Base-by-base conservation (phyloP, 2,113 vertebrate species). In the Hepsetus odoe region DNA sequence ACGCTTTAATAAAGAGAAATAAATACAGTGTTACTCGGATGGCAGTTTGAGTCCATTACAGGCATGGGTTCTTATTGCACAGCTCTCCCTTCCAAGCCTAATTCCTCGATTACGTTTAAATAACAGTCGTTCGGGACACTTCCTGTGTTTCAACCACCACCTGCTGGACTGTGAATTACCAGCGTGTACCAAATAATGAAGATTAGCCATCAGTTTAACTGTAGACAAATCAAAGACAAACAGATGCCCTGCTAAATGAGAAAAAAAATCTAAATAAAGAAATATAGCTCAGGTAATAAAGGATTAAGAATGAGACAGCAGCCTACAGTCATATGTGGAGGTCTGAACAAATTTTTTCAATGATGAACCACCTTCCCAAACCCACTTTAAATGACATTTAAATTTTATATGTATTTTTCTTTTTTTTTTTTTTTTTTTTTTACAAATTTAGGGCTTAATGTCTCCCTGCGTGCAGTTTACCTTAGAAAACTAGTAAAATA, bases 61-160 rank as follows among this genome's bases (percentile, higher is more conserved):
- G 90, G 86, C 87, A 89, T 90, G 82, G 80, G 85, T 91, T n/a
- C n/a, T n/a, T 92, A 91, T 90, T 92, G 90, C 86, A 91, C 89
- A 87, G 83, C 83, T 90, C 85, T 85, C 79, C 56, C 80, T 86
- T 66, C 73, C 80, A 33, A 51, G 59, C 82, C 79, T 44, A 80
- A 72, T 78, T 78, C 72, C 73, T 79, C 86, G 53, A 83, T 83
- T 82, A 66, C 28, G 66, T 88, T 83, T 81, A 82, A 87, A 79
- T 83, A 82, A 90, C 82, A 87, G 64, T 83, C 67, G 28, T 71
- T 38, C 22, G 4, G 44, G 24, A 79, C 46, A 55, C 22, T 62
- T 51, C 24, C 59, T 20, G 49, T 55, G 33, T 53, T 38, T 72
- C 49, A 66, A 79, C 72, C n/a, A 70, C 44, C 35, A 35, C 61